phyloP scores from a whole-genome alignment of 2,113 vertebrate genomes.

The Engraulis encrasicolus region DNA sequence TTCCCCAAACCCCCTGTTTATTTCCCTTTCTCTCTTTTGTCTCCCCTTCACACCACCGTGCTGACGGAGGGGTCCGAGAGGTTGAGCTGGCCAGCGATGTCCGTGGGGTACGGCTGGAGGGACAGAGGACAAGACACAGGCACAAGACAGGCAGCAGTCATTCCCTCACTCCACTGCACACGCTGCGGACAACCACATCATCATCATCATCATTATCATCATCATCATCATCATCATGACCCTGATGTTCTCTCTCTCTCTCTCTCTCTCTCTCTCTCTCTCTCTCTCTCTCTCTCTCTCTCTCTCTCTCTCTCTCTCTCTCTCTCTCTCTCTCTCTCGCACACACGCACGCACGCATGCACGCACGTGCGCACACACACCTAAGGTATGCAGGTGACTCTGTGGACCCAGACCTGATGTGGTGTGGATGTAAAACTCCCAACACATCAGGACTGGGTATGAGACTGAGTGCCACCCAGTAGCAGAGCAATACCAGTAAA shows the following conservation, averaged over 20 bases:
- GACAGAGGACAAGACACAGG: constrained; percentile 70
- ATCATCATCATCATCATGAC: too few species aligned
- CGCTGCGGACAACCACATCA: neutral
- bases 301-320: too few species aligned
- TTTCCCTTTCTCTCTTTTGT: constrained; percentile 14
- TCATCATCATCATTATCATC: too few species aligned
- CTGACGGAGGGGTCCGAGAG: constrained; percentile 98
- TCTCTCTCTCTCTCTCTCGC: too few species aligned
- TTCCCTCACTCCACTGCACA: constrained; percentile 8
- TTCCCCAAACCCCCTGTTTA: constrained; percentile 51
- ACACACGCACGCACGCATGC: neutral
- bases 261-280: too few species aligned
- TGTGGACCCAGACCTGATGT: neutral
- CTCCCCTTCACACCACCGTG: constrained; percentile 89
- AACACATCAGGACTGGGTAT: too few species aligned
- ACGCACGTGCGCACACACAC: constrained; percentile 31
- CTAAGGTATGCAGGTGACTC: neutral
- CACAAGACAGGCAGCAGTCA: constrained; percentile 36
- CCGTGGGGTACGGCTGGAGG: constrained; percentile 95
- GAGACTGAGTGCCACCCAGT: neutral
- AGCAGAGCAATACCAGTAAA: neutral
- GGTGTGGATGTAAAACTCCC: neutral
- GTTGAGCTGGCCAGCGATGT: constrained; percentile 98
- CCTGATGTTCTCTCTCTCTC: too few species aligned
- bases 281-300: too few species aligned